These are phyloP conservation scores for Noturus placidus DNA, from an alignment of 2,113 vertebrate species.

Conservation along the genomic window DNA sequence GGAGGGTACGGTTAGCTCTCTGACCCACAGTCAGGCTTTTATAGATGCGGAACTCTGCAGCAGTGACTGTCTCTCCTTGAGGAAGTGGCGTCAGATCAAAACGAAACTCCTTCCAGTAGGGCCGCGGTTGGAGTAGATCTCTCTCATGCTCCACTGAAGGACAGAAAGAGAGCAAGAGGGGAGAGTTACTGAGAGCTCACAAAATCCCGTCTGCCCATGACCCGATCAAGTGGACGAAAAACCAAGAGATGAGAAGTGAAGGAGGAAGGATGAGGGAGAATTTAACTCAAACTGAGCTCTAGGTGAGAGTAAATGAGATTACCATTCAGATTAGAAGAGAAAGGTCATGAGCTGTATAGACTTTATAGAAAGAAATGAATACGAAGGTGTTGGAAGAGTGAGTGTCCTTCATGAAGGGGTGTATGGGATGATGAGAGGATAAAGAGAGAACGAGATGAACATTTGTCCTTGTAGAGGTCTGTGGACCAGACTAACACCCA, in stretches of 20 bases:
- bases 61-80: constrained; percentile 83
- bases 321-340: neutral
- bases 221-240: neutral
- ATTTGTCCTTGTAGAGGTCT: constrained; percentile 59
- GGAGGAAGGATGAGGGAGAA: neutral
- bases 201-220: neutral
- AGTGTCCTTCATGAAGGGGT: neutral
- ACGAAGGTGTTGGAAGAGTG: neutral
- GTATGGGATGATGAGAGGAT: constrained; percentile 34
- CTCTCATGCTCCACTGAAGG: constrained; percentile 86
- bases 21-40: constrained; percentile 77
- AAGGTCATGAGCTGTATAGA: neutral
- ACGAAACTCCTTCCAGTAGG: constrained; percentile 94
- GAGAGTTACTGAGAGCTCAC: neutral
- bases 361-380: neutral
- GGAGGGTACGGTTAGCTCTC: constrained; percentile 81
- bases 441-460: constrained; percentile 22
- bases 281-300: neutral
- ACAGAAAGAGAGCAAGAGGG: constrained; percentile 8
- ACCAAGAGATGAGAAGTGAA: neutral
- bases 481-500: constrained; percentile 55
- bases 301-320: neutral
- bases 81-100: constrained; percentile 93
- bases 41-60: constrained; percentile 91
- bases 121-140: constrained; percentile 79